These are phyloP conservation scores for Siphamia tubifer DNA, from an alignment of 2,113 vertebrate genomes.

Conservation along the genomic window DNA sequence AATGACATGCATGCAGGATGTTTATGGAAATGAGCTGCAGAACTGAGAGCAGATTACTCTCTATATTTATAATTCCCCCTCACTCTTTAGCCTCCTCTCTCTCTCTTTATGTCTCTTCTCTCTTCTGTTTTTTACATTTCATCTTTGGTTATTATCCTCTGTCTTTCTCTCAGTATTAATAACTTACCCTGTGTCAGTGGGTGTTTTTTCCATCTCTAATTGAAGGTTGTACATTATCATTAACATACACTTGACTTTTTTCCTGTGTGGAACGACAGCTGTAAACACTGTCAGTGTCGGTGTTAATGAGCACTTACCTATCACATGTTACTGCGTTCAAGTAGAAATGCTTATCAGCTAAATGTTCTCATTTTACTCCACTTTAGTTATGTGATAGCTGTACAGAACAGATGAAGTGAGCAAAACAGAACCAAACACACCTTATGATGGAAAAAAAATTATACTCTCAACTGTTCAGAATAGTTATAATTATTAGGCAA, in stretches of 20 bases:
- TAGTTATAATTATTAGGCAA: neutral
- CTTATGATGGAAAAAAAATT: neutral
- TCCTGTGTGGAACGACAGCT: neutral
- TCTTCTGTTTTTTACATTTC: neutral
- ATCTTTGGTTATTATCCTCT: neutral
- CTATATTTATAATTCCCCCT: constrained; percentile 39
- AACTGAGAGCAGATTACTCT: constrained; percentile 9
- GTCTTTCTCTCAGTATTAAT: neutral
- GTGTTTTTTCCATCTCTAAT: constrained; percentile 14
- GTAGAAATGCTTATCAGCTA: neutral
- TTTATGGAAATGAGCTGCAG: constrained; percentile 49
- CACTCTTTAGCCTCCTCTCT: neutral
- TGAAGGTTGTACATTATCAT: constrained; percentile 24
- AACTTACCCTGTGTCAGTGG: neutral
- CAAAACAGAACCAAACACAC: neutral
- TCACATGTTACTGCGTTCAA: neutral
- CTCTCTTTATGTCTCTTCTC: neutral
- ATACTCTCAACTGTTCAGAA: neutral
- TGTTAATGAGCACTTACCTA: constrained; percentile 23
- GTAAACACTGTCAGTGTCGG: neutral
- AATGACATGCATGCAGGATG: constrained; percentile 37
- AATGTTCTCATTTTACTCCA: too few relatives aligned
- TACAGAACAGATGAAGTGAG: neutral
- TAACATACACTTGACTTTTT: constrained; percentile 14
- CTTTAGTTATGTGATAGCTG: too few relatives aligned